These are phyloP conservation scores for Stegodyphus mimosarum DNA, from an alignment of 1,140 invertebrate genomes.

Conservation along the genomic window DNA sequence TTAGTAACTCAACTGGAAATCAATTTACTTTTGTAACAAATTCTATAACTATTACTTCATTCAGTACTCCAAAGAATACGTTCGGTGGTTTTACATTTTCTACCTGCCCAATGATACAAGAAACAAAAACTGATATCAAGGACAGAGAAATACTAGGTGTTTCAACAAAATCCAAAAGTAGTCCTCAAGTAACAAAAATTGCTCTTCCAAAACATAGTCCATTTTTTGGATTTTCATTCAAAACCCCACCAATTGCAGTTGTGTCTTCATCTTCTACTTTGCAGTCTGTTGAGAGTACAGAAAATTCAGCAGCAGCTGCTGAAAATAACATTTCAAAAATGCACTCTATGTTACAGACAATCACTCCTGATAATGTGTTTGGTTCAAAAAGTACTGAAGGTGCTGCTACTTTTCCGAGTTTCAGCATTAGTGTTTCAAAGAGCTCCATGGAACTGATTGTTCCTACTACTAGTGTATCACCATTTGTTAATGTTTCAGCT, in stretches of 20 bases:
- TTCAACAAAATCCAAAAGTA: slow-evolving; percentile 65
- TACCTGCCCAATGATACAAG: slow-evolving; percentile 74
- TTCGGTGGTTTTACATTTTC: slow-evolving; percentile 79
- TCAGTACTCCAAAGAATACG: slow-evolving; percentile 6
- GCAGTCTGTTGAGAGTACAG: not conserved
- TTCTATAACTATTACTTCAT: not conserved
- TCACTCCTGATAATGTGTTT: not conserved
- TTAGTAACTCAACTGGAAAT: not conserved
- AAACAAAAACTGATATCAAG: slow-evolving; percentile 63
- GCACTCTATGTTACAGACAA: not conserved
- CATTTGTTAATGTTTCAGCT: not conserved
- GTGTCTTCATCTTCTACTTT: not conserved
- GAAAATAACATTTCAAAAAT: not conserved
- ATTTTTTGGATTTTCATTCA: slow-evolving; percentile 77
- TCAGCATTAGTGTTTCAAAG: not conserved
- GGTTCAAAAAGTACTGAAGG: not conserved
- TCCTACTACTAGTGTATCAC: not conserved
- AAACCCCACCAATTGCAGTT: not conserved
- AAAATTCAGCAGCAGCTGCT: not conserved
- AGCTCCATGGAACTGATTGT: not conserved
- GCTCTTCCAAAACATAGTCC: slow-evolving; percentile 72
- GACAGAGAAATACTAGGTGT: slow-evolving; percentile 54
- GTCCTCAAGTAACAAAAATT: slow-evolving; percentile 54
- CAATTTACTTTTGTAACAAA: not conserved
- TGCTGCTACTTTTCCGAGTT: not conserved